Conservation (phyloP, 1,140 invertebrate species). For the Argopecten irradians region DNA sequence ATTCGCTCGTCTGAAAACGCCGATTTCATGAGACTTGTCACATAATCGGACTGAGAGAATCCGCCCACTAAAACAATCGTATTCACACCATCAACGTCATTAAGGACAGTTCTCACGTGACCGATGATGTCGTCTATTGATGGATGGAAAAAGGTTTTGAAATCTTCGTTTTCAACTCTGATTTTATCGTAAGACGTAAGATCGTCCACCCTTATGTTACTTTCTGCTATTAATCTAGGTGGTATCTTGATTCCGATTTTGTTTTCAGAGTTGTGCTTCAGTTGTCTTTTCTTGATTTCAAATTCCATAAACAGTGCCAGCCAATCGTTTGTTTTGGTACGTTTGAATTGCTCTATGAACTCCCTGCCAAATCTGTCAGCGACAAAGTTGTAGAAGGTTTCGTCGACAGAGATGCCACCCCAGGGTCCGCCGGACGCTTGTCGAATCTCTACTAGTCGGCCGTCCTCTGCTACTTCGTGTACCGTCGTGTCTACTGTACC, state of each 20-base stretch:
- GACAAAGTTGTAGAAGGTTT: not conserved
- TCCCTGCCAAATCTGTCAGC: not conserved
- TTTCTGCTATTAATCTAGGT: too few species aligned
- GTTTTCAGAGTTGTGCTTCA: too few species aligned
- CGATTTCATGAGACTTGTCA: not conserved
- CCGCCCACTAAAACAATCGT: too few species aligned
- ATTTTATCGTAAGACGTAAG: too few species aligned
- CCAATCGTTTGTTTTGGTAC: not conserved
- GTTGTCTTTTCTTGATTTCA: constrained; percentile 29
- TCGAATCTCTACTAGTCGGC: too few species aligned
- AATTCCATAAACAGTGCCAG: constrained; percentile 24
- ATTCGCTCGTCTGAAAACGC: not conserved
- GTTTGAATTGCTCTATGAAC: not conserved
- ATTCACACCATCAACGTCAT: too few species aligned
- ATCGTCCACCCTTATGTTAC: too few species aligned
- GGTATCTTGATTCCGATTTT: too few species aligned
- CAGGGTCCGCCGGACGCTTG: not conserved
- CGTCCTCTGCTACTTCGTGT: not conserved
- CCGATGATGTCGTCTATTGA: too few species aligned
- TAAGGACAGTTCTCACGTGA: too few species aligned
- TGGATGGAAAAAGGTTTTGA: too few species aligned
- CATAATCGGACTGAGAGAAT: not conserved
- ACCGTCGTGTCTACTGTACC: constrained; percentile 32
- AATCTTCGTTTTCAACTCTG: too few species aligned
- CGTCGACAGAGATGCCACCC: constrained; percentile 30